These are phyloP conservation scores for Ursus arctos DNA, from an alignment of 2,113 vertebrate species.

Conservation along the genomic window DNA sequence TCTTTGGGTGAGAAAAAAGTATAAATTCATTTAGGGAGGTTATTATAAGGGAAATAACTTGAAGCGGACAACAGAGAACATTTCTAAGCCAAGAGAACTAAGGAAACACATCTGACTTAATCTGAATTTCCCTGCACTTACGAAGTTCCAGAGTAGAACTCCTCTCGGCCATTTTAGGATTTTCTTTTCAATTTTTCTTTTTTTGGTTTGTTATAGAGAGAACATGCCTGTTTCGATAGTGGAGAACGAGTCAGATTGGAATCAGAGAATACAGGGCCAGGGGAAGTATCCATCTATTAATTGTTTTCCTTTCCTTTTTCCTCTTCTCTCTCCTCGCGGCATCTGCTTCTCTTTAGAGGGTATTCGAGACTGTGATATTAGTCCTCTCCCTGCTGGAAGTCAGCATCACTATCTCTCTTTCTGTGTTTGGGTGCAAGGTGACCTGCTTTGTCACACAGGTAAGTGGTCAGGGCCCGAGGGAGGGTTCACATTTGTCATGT, in stretches of 20 bases:
- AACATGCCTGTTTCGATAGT: neutral
- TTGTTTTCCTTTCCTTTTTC: neutral
- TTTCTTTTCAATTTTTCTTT: neutral
- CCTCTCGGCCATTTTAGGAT: neutral
- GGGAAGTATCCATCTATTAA: neutral
- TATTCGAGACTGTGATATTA: neutral
- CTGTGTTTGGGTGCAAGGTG: neutral
- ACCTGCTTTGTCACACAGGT: neutral
- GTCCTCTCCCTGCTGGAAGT: neutral
- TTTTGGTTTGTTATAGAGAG: neutral
- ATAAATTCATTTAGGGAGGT: neutral
- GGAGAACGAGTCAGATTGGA: neutral
- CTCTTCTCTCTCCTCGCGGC: neutral
- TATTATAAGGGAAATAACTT: neutral
- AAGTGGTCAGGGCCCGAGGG: neutral
- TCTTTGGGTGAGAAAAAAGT: neutral
- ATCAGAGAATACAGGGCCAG: neutral
- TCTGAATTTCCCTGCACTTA: neutral
- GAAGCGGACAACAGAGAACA: neutral
- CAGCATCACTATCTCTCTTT: neutral
- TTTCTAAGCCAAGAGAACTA: neutral
- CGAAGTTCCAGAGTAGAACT: neutral
- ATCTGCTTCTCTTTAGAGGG: neutral
- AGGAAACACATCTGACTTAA: neutral
- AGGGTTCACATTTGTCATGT: neutral